phyloP scores from a whole-genome alignment of 2,888 invertebrate genomes.

The Sinelater perroti region DNA sequence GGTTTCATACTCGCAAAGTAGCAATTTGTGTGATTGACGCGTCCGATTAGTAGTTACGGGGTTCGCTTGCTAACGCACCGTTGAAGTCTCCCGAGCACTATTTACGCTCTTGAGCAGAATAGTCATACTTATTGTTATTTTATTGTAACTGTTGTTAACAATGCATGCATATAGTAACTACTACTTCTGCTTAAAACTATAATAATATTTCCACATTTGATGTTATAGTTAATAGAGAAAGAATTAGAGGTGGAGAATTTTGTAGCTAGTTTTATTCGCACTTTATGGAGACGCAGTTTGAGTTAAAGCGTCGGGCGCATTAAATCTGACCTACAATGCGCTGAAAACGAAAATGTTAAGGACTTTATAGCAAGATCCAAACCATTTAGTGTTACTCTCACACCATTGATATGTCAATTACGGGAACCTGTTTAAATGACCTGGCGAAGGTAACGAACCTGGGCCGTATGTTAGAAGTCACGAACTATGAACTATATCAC shows the following conservation, averaged over 20 bases:
- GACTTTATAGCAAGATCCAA: conserved; percentile 41
- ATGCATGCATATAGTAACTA: too few species aligned
- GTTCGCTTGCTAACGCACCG: conserved; percentile 5
- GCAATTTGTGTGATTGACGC: background rate
- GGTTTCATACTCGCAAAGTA: too few species aligned
- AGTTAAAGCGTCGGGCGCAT: conserved; percentile 12
- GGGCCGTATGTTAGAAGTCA: conserved; percentile 45
- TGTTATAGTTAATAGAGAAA: too few species aligned
- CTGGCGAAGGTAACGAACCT: conserved; percentile 48
- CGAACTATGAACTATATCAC: conserved; percentile 51
- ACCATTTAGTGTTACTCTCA: conserved; percentile 51
- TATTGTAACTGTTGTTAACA: too few species aligned
- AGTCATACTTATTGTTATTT: too few species aligned
- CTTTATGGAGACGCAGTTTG: too few species aligned
- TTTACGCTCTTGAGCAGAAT: too few species aligned
- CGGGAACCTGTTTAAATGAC: conserved; percentile 52
- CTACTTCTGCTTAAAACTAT: too few species aligned
- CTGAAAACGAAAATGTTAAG: conserved; percentile 35
- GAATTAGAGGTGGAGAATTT: too few species aligned
- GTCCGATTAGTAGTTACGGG: background rate
- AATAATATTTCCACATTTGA: too few species aligned
- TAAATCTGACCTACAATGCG: conserved; percentile 23
- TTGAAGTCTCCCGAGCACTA: conserved; percentile 10
- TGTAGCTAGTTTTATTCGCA: too few species aligned
- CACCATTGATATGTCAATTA: conserved; percentile 58